phyloP scores from a whole-genome alignment of 2,888 invertebrate genomes.

The Ectemnius cavifrons region DNA sequence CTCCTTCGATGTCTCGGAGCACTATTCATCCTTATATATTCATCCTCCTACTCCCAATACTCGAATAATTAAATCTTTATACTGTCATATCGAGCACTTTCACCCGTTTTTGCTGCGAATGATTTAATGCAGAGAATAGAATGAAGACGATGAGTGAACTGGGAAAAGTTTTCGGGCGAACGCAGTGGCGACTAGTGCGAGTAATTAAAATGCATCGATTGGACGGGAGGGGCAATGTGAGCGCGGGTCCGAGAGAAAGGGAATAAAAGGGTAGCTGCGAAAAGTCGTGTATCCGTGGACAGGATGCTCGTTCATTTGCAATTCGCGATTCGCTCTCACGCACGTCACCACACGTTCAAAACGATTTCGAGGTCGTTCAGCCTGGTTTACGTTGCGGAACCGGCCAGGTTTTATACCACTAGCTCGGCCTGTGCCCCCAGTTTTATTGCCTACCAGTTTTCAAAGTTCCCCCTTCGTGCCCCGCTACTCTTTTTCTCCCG shows the following conservation, averaged over 20 bases:
- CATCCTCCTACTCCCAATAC: too few species aligned
- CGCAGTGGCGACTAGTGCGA: neutral
- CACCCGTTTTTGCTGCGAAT: too few species aligned
- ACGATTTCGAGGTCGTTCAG: conserved; percentile 34
- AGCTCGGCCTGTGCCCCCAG: conserved; percentile 47
- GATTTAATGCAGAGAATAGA: too few species aligned
- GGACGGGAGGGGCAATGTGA: conserved; percentile 12
- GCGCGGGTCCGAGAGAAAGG: too few species aligned
- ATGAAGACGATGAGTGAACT: too few species aligned
- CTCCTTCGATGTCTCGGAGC: too few species aligned
- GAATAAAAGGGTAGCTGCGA: conserved; percentile 40
- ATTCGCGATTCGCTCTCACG: conserved; percentile 40
- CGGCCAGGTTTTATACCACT: conserved; percentile 56
- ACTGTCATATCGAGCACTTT: too few species aligned
- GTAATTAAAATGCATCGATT: conserved; percentile 41
- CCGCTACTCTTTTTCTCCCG: neutral
- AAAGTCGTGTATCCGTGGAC: neutral
- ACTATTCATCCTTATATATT: too few species aligned
- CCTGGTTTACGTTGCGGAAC: conserved; percentile 53
- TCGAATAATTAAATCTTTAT: too few species aligned
- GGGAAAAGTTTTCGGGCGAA: too few species aligned
- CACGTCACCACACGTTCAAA: conserved; percentile 30
- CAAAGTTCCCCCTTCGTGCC: conserved; percentile 5
- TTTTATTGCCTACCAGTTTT: conserved; percentile 35
- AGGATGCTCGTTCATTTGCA: conserved; percentile 46